Conservation (phyloP, 2,113 vertebrate genomes). For the Panthera tigris region DNA sequence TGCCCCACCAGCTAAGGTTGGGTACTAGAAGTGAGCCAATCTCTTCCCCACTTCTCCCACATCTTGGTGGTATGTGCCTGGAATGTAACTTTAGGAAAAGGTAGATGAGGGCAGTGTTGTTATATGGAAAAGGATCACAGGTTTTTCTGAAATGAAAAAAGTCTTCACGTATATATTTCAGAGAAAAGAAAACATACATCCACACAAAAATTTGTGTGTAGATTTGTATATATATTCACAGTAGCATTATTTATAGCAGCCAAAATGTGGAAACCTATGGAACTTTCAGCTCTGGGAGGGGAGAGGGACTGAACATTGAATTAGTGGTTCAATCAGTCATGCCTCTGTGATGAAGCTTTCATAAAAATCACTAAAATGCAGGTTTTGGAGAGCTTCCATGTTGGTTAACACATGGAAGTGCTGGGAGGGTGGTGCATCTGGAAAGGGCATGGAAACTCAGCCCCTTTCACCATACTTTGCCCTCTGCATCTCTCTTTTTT, state of each 20-base stretch:
- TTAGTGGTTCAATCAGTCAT: background rate
- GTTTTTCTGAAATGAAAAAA: constrained; percentile 10
- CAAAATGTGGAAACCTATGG: background rate
- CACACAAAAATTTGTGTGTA: background rate
- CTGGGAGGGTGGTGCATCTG: background rate
- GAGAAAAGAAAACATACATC: background rate
- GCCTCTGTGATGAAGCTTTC: background rate
- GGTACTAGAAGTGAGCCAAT: background rate
- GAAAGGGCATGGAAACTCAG: background rate
- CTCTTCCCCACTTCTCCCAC: too few species aligned
- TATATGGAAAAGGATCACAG: background rate
- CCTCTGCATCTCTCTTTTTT: background rate
- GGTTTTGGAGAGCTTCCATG: background rate
- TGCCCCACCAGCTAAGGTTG: background rate
- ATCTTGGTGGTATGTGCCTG: background rate
- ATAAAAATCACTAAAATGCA: background rate
- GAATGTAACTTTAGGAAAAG: background rate
- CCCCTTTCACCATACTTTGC: background rate
- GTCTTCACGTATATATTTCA: background rate
- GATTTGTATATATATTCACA: background rate
- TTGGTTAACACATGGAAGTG: background rate
- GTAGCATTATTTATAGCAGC: background rate
- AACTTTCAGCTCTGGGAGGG: background rate
- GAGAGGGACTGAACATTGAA: background rate
- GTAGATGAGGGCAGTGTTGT: background rate